Conservation (phyloP, 2,113 vertebrate genomes). For the Mirounga angustirostris region DNA sequence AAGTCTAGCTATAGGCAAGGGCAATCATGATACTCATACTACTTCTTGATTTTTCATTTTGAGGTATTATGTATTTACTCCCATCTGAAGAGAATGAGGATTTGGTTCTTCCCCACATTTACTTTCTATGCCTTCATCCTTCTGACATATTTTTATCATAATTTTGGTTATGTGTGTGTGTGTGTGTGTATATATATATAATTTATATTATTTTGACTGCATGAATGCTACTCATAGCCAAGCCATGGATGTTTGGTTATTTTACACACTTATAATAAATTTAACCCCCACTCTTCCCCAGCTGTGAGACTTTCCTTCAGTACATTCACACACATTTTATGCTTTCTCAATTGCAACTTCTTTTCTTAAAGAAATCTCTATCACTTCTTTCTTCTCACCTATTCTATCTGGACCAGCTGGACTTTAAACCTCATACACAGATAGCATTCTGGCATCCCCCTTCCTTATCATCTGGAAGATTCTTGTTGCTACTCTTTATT, state of each 20-base stretch:
- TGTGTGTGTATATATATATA: too few species aligned
- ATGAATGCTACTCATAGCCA: neutral
- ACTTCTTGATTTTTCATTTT: neutral
- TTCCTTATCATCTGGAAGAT: neutral
- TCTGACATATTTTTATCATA: neutral
- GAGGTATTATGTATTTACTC: neutral
- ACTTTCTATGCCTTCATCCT: neutral
- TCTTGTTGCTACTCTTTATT: neutral
- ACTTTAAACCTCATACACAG: neutral
- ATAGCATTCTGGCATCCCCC: neutral
- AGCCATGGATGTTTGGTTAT: neutral
- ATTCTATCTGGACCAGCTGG: neutral
- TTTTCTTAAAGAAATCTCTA: neutral
- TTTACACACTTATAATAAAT: slow-evolving; percentile 3
- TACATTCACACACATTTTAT: neutral
- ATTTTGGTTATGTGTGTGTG: neutral
- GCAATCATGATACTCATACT: neutral
- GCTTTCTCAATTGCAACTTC: neutral
- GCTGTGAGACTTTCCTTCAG: neutral
- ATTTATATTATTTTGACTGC: neutral
- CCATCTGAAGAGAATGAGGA: neutral
- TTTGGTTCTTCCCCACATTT: neutral
- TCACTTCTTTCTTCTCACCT: neutral
- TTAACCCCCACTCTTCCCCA: neutral
- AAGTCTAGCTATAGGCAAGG: neutral